Evolutionary conservation across 2,888 invertebrate genomes (phyloP).

Genomic region (Lamproptera curius): DNA sequence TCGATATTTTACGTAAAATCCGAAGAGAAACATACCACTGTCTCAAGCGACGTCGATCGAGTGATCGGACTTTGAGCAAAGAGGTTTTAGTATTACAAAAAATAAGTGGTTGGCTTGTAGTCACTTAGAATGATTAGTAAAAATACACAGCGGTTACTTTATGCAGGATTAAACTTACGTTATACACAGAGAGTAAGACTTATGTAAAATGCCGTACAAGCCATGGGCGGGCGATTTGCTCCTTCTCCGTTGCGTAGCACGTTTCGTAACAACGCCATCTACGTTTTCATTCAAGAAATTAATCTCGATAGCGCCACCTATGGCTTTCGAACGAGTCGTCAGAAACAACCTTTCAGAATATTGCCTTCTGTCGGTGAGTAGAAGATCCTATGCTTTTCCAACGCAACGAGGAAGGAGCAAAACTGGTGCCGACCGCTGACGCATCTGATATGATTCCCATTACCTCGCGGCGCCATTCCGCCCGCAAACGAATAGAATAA

Average conservation of each 20-base stretch:
- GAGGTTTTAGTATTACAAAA: constrained; percentile 70
- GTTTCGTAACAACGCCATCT: constrained; percentile 26
- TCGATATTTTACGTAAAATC: constrained; percentile 51
- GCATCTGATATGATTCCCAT: constrained; percentile 74
- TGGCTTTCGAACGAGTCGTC: too few relatives aligned
- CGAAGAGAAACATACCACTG: constrained; percentile 38
- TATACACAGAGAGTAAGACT: constrained; percentile 71
- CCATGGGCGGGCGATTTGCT: constrained; percentile 61
- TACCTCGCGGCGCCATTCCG: constrained; percentile 65
- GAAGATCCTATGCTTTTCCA: constrained; percentile 2
- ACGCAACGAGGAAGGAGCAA: constrained; percentile 42
- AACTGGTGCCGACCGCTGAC: constrained; percentile 54
- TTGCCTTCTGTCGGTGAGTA: neutral
- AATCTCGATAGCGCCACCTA: too few relatives aligned
- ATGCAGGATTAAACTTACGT: constrained; percentile 70
- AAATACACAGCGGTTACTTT: constrained; percentile 69
- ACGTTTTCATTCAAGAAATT: neutral
- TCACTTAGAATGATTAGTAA: constrained; percentile 53
- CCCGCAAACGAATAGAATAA: constrained; percentile 72
- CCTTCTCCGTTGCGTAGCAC: constrained; percentile 37
- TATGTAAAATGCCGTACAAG: constrained; percentile 70
- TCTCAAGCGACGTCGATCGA: constrained; percentile 42
- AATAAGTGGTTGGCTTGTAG: constrained; percentile 61
- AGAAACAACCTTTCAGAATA: too few relatives aligned
- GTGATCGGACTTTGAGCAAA: constrained; percentile 69